Evolutionary conservation across 2,113 vertebrate genomes (phyloP).

Genomic region (Burhinus bistriatus): DNA sequence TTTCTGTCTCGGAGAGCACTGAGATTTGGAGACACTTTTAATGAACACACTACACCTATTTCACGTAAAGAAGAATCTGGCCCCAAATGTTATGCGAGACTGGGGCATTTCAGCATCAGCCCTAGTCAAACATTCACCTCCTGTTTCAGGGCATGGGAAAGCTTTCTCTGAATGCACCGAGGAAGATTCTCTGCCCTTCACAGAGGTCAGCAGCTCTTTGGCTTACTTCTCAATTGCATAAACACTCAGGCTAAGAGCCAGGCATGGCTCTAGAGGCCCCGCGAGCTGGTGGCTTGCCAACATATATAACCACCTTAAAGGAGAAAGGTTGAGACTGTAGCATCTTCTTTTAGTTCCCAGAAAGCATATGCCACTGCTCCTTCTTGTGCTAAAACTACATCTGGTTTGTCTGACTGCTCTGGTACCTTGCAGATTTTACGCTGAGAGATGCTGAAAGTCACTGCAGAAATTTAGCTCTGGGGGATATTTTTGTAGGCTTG

Average conservation of each 20-base stretch:
- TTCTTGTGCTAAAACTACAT: neutral
- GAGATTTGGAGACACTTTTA: neutral
- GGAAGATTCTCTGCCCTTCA: conserved; percentile 29
- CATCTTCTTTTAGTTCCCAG: neutral
- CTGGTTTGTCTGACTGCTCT: neutral
- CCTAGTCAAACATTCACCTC: neutral
- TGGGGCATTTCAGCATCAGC: neutral
- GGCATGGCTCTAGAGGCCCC: neutral
- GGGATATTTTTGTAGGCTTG: neutral
- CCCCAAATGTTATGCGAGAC: neutral
- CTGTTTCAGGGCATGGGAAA: neutral
- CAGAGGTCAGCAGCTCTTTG: conserved; percentile 15
- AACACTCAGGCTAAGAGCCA: neutral
- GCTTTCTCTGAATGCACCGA: neutral
- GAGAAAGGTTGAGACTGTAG: neutral
- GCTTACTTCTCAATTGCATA: neutral
- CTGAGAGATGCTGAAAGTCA: neutral
- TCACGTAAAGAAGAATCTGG: neutral
- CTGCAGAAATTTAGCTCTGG: neutral
- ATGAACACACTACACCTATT: fast-evolving
- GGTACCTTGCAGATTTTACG: neutral
- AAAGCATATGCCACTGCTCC: neutral
- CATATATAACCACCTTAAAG: neutral
- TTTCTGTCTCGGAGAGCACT: neutral
- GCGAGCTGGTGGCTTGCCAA: neutral